Base-by-base conservation (phyloP, 2,888 invertebrate species). In the Phasia obesa region DNA sequence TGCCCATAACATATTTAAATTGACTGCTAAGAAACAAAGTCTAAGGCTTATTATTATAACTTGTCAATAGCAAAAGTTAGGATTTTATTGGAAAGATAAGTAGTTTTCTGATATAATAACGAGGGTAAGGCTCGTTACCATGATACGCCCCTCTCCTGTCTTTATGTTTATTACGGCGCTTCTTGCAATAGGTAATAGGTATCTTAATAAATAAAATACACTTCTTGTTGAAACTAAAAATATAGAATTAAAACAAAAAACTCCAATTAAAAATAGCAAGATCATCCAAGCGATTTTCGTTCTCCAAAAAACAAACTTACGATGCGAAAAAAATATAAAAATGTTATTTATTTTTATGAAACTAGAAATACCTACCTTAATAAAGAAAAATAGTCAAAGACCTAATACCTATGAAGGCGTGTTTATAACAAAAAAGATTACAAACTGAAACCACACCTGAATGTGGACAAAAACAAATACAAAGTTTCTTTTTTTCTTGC, bases 381-480 rank as follows among this genome's bases (percentile, higher is more conserved):
- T 2, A 17, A 49, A 17, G 25, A 25, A 13, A 38, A 51, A 55
- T 19, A 49, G 19, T 47, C 4, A 15, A 42, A 42, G n/a, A 13
- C 6, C 3, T 27, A 51, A 2, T 0, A 23, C 0, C 60, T 11
- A 80, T 55, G 47, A 79, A 81, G 84, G 83, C 81, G 84, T 78
- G 83, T 73, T 70, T 75, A 73, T 53, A 65, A 35, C 19, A 23
- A 31, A 67, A 38, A 75, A 62, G 27, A 74, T 75, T 71, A 84
- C 81, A 77, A 84, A 84, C 81, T 84, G 78, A 81, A 84, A 81
- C 84, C 84, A 81, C 84, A 81, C 84, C 84, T 81, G 77, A 64
- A 57, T 38, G 31, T 42, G 49, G 11, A 59, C 17, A 27, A 23
- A 59, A 67, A 65, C 65, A 42, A 51, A 44, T 9, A 11, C 11